phyloP scores from a whole-genome alignment of 2,797 vertebrate genomes.

The Ispidina lecontei region DNA sequence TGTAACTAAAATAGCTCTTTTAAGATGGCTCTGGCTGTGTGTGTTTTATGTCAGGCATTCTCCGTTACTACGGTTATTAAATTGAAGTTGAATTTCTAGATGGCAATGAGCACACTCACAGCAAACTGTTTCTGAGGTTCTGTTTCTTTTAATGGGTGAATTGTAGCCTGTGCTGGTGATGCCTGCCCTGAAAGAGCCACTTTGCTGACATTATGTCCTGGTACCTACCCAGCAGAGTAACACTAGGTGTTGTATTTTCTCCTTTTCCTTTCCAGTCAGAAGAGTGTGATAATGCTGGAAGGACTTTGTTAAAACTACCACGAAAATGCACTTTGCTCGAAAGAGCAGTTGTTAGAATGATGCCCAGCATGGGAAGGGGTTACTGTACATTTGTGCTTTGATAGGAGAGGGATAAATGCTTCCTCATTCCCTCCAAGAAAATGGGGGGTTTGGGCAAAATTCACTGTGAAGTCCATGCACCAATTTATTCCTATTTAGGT shows the following conservation, averaged over 20 bases:
- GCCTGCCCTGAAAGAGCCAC: neutral
- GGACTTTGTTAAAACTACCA: neutral
- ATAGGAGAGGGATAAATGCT: neutral
- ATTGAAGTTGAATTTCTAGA: neutral
- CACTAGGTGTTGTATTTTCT: neutral
- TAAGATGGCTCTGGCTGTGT: neutral
- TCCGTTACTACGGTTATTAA: neutral
- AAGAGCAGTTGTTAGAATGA: neutral
- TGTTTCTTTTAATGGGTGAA: neutral
- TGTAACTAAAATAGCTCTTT: neutral
- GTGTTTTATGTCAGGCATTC: neutral
- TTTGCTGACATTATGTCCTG: accelerated
- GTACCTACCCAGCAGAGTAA: neutral
- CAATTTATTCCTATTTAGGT: conserved; percentile 65
- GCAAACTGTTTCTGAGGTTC: accelerated
- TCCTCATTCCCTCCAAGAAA: neutral
- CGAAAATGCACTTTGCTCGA: neutral
- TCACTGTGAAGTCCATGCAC: neutral
- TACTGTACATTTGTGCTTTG: neutral
- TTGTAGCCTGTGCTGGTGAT: accelerated
- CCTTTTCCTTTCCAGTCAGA: neutral
- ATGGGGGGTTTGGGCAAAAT: neutral
- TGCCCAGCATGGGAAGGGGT: neutral
- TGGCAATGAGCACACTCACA: no score
- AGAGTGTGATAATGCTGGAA: neutral